Conservation (phyloP, 1,140 invertebrate genomes). For the Tetramorium simillimum region DNA sequence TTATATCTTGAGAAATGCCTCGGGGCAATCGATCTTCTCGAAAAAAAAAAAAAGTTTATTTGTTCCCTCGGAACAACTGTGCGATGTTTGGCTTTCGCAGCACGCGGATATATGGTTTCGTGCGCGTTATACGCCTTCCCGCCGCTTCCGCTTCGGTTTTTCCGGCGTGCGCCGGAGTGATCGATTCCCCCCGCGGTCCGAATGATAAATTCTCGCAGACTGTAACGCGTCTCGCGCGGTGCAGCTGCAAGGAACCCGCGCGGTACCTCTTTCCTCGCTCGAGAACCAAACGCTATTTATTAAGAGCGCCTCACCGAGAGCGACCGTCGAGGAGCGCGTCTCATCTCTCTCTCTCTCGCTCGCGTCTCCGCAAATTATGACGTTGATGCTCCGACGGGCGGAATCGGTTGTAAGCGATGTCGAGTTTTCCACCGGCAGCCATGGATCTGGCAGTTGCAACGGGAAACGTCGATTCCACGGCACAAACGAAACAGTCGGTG, state of each 20-base stretch:
- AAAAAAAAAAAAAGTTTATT: constrained; percentile 38
- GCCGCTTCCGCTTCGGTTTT: constrained; percentile 13
- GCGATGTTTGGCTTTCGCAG: constrained; percentile 42
- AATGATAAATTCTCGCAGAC: constrained; percentile 42
- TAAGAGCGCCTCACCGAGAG: background rate
- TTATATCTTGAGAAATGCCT: constrained; percentile 38
- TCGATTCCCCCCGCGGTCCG: constrained; percentile 21
- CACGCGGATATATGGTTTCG: constrained; percentile 48
- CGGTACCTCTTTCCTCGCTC: background rate
- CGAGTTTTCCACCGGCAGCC: constrained; percentile 8
- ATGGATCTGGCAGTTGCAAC: constrained; percentile 38
- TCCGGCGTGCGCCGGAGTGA: background rate
- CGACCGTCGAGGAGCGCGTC: background rate
- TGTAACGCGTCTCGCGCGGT: constrained; percentile 3
- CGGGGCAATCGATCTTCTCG: constrained; percentile 26
- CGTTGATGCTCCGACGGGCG: constrained; percentile 26
- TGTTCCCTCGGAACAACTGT: constrained; percentile 14
- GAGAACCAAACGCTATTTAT: constrained; percentile 2
- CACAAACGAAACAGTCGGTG: constrained; percentile 49
- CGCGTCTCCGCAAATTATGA: constrained; percentile 25
- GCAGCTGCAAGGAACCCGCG: background rate
- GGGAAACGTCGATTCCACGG: constrained; percentile 48
- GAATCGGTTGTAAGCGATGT: constrained; percentile 40
- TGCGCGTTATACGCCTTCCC: constrained; percentile 1
- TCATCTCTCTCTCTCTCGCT: background rate